A percentile compares a stretch with the other conserved stretches of the same genome.
These are phyloP conservation scores for Aurelia coerulea DNA, from an alignment of 30 jellyfish, hydroid and myxozoan species.

Conservation along the genomic window DNA sequence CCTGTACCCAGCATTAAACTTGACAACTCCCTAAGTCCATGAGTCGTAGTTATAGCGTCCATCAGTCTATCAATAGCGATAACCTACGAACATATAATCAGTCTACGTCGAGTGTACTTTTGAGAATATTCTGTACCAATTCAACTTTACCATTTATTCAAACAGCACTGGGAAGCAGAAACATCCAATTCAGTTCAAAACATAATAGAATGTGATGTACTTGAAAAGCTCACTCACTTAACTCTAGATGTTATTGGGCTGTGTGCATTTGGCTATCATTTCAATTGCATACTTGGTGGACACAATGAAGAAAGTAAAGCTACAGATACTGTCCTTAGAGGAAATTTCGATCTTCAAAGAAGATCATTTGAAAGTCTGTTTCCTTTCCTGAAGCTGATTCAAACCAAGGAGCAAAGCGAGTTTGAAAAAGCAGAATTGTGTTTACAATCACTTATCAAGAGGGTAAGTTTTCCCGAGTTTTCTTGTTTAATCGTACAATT, in stretches of 20 bases:
- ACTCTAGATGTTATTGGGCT: constrained; percentile 62
- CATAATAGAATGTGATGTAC: constrained; percentile 29
- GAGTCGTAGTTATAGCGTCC: too few relatives aligned
- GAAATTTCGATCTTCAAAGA: constrained; percentile 44
- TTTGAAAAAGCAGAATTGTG: constrained; percentile 43
- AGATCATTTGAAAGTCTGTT: constrained; percentile 33
- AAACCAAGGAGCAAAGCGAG: constrained; percentile 8
- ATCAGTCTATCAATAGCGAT: too few relatives aligned
- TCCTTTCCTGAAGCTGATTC: constrained; percentile 20
- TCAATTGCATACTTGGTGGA: constrained; percentile 55
- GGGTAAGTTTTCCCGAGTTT: not conserved
- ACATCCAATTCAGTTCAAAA: not conserved
- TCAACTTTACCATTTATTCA: not conserved
- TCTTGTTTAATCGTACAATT: not conserved
- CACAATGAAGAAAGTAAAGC: constrained; percentile 70
- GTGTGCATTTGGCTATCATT: constrained; percentile 70
- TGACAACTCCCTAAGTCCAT: too few relatives aligned
- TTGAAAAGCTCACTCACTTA: constrained; percentile 60
- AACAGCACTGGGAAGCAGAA: constrained; percentile 48
- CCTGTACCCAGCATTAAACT: too few relatives aligned
- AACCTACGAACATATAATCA: too few relatives aligned
- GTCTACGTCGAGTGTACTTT: too few relatives aligned
- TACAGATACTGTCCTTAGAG: constrained; percentile 44
- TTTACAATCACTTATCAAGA: constrained; percentile 23
- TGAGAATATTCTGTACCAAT: too few relatives aligned